Evolutionary conservation across 2,113 vertebrate genomes (phyloP).

Genomic region (Mola mola): DNA sequence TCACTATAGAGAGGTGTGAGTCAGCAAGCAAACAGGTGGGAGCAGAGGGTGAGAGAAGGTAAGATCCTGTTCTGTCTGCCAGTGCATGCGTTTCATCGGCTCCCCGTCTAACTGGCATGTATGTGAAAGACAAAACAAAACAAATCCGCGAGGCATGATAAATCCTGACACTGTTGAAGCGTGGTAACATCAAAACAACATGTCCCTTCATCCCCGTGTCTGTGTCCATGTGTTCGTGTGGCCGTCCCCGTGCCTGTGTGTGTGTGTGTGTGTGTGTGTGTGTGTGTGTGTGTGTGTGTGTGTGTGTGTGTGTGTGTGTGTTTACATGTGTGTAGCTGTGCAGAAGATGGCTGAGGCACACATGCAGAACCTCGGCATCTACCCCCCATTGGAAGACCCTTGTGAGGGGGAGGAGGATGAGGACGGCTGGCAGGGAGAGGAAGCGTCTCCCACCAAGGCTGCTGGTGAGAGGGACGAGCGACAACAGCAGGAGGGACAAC

Average conservation of each 20-base stretch:
- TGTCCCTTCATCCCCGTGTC: slow-evolving; percentile 67
- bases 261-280: slow-evolving; percentile 46
- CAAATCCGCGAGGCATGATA: slow-evolving; percentile 26
- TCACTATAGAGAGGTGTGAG: slow-evolving; percentile 39
- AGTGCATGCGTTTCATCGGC: slow-evolving; percentile 48
- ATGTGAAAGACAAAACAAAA: slow-evolving; percentile 28
- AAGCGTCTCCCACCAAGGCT: slow-evolving; percentile 63
- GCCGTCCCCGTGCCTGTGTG: slow-evolving; percentile 30
- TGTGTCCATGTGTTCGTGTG: slow-evolving; percentile 58
- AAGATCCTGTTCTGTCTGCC: slow-evolving; percentile 46
- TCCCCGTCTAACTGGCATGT: slow-evolving; percentile 47
- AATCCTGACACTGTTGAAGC: slow-evolving; percentile 63
- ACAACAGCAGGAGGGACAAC: neutral
- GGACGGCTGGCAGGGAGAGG: slow-evolving; percentile 68
- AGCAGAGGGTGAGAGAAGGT: slow-evolving; percentile 35
- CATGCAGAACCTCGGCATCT: slow-evolving; percentile 88
- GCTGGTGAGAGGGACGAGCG: slow-evolving; percentile 64
- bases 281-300: slow-evolving; percentile 50
- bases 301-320: slow-evolving; percentile 45
- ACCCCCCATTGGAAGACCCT: slow-evolving; percentile 83
- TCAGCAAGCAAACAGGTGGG: slow-evolving; percentile 52
- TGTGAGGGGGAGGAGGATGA: slow-evolving; percentile 82
- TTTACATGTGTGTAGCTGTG: slow-evolving; percentile 83
- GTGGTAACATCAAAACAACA: slow-evolving; percentile 64
- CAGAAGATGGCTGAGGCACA: slow-evolving; percentile 97